These are phyloP conservation scores for Philaenus spumarius DNA, from an alignment of 1,140 invertebrate species.

Conservation along the genomic window DNA sequence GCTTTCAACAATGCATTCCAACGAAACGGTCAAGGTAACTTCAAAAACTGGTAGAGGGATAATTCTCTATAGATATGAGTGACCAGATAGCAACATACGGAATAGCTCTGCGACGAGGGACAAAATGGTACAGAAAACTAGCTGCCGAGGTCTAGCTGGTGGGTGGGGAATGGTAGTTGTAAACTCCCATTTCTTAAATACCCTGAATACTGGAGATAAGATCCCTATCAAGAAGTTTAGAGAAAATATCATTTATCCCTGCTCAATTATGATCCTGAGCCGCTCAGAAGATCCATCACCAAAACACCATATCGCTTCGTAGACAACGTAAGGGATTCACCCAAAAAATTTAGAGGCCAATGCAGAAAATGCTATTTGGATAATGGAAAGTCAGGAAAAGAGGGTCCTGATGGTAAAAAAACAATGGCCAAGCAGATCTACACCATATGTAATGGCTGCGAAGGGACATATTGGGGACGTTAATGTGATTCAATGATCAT, in stretches of 20 bases:
- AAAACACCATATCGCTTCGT: background rate
- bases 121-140: background rate
- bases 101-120: conserved; percentile 1
- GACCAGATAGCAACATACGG: background rate
- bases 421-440: background rate
- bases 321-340: background rate
- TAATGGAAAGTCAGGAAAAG: background rate
- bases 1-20: background rate
- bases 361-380: background rate
- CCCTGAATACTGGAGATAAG: background rate
- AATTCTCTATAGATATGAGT: background rate
- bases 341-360: background rate
- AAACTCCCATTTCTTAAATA: background rate
- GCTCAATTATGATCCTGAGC: background rate
- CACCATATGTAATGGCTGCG: background rate
- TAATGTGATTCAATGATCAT: background rate
- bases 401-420: background rate
- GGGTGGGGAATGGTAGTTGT: background rate
- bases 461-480: background rate
- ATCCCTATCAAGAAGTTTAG: background rate
- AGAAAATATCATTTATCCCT: background rate
- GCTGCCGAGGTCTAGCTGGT: background rate
- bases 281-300: background rate
- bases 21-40: background rate
- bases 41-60: background rate